These are phyloP conservation scores for Heliothis virescens DNA, from an alignment of 1,140 invertebrate genomes.

Conservation along the genomic window DNA sequence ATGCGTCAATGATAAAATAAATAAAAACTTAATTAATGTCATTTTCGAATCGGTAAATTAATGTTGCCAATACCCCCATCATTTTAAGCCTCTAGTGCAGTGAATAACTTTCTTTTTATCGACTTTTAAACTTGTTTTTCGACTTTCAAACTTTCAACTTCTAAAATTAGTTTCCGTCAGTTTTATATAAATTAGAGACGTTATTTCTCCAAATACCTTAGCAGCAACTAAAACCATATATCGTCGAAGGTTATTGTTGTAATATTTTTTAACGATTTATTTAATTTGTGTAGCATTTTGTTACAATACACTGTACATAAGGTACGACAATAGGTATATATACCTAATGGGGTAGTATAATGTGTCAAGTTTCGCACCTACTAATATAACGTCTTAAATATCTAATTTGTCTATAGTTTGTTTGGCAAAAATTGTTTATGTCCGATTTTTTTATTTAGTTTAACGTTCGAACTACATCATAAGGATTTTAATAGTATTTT, in stretches of 20 bases:
- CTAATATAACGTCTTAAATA: slow-evolving; percentile 31
- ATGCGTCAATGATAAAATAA: too few species aligned
- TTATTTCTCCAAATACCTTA: background rate
- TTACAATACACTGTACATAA: slow-evolving; percentile 22
- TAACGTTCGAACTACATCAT: slow-evolving; percentile 47
- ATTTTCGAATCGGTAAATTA: too few species aligned
- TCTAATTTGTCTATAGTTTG: slow-evolving; percentile 33
- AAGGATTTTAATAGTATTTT: slow-evolving; percentile 60
- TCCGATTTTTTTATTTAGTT: slow-evolving; percentile 46
- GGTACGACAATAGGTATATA: slow-evolving; percentile 5
- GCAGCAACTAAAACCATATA: background rate
- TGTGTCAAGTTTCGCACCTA: slow-evolving; percentile 40
- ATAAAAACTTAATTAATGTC: too few species aligned
- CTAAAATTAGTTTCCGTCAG: background rate
- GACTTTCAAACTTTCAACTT: too few species aligned
- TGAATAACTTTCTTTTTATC: too few species aligned
- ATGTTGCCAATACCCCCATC: too few species aligned
- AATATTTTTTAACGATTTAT: slow-evolving; percentile 14
- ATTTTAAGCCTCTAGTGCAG: too few species aligned
- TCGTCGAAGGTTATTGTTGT: background rate
- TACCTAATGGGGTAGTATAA: slow-evolving; percentile 32
- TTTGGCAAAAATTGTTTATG: slow-evolving; percentile 36
- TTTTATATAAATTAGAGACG: background rate
- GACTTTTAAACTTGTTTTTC: too few species aligned
- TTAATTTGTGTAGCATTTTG: slow-evolving; percentile 25